Evolutionary conservation across 2,797 vertebrate species (phyloP), one percentile per base, ranked within the genome.

Genomic region (Brachymystax lenok): DNA sequence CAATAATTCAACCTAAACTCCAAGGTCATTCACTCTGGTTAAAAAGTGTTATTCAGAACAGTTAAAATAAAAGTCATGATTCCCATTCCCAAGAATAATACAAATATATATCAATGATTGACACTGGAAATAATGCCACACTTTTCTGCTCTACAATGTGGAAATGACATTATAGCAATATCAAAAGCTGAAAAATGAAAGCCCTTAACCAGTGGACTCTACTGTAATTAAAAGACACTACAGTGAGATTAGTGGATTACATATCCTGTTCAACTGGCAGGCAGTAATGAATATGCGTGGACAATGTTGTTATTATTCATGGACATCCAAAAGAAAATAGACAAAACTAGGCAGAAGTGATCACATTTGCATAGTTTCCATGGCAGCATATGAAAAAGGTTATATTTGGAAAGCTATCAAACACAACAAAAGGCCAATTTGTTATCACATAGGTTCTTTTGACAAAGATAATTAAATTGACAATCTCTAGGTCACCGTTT

Each of bases 161-260:
- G 82, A 86, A 63, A 74, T 40, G 21, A 59, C 33, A 64, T 63
- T 83, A 88, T 83, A 30, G 76, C 75, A 69, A 76, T 82, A 81
- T 74, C n/a, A 81, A 74, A 74, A 80, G 78, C 4, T 64, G 74
- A 77, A 85, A 80, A 83, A 77, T 79, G 51, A 54, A 75, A 75
- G 64, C 19, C 66, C 78, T 64, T 85, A 86, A 87, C 84, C 86
- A 88, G 77, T 66, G 80, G 71, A 85, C 69, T 78, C 76, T 16
- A 2, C 72, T 80, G 74, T 86, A 88, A 91, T 90, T 88, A 91
- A 86, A 83, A 76, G 14, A 74, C 2, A 12, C 76, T 75, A 79
- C 78, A 68, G 70, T 81, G 80, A 84, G 85, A 91, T 88, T 88
- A 89, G 77, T 76, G 68, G 80, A 88, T 84, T 81, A 83, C 82